Percentiles rank a stretch among this genome's conserved stretches.
Evolutionary conservation across 2,113 vertebrate genomes (phyloP).

Genomic region (Tychaedon coryphoeus): DNA sequence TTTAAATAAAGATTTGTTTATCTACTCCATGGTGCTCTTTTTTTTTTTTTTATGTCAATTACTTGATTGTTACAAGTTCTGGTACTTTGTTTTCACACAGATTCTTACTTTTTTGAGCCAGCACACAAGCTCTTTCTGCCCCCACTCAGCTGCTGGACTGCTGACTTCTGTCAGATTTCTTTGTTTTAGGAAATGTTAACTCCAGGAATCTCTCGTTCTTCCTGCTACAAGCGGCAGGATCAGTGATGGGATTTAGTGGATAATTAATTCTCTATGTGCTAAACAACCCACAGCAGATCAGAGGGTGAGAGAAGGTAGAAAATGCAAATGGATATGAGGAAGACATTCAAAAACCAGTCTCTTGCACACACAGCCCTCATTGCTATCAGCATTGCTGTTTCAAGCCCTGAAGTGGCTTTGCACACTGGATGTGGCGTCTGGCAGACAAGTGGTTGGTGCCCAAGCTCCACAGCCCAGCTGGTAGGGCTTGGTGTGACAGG

Average conservation of each 20-base stretch:
- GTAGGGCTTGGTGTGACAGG: background rate
- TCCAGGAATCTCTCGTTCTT: accelerated
- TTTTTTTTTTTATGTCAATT: background rate
- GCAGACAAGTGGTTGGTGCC: background rate
- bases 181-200: background rate
- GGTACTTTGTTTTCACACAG: background rate
- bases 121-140: background rate
- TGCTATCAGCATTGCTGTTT: accelerated
- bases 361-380: background rate
- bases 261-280: background rate
- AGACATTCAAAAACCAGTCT: background rate
- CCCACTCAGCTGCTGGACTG: background rate
- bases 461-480: background rate
- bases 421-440: background rate
- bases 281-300: background rate
- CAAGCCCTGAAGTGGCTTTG: background rate
- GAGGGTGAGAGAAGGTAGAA: background rate
- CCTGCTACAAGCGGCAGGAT: background rate
- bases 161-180: background rate
- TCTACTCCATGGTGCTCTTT: background rate
- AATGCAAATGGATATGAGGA: background rate
- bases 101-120: background rate
- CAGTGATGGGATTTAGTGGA: accelerated
- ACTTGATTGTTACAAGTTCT: background rate
- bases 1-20: constrained; percentile 49